These are phyloP conservation scores for Patella caerulea DNA, from an alignment of 2,888 invertebrate species.

Conservation along the genomic window DNA sequence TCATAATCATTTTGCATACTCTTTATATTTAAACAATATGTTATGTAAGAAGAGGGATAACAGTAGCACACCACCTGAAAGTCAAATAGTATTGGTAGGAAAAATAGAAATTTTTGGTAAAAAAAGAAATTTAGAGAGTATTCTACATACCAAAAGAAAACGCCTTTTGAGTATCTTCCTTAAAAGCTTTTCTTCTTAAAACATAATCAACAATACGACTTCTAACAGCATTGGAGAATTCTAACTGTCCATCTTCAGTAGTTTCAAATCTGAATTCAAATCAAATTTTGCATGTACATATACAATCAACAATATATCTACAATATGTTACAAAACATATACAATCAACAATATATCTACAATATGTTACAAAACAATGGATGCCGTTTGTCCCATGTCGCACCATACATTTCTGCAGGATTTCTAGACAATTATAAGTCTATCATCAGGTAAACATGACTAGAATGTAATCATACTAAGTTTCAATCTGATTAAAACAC, in stretches of 20 bases:
- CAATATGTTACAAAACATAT: no score
- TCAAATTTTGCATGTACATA: no score
- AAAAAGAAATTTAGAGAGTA: background rate
- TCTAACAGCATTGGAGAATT: conserved; percentile 88
- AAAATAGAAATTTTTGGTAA: background rate
- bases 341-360: no score
- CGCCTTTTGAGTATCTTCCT: conserved; percentile 71
- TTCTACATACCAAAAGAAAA: conserved; percentile 62
- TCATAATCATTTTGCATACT: background rate
- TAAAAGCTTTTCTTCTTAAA: conserved; percentile 88
- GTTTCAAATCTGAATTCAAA: conserved; percentile 82
- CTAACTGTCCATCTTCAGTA: conserved; percentile 78
- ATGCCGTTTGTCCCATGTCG: no score
- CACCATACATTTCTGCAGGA: no score
- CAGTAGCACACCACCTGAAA: background rate
- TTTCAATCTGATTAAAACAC: no score
- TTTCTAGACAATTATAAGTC: no score
- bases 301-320: no score
- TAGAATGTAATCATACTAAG: no score
- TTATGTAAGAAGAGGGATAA: background rate
- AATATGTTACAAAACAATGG: no score
- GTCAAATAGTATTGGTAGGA: background rate
- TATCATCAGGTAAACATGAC: no score
- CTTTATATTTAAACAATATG: background rate
- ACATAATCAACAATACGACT: conserved; percentile 94